These are phyloP conservation scores for Erythrocercus mccallii DNA, from an alignment of 2,113 vertebrate genomes.

Conservation along the genomic window DNA sequence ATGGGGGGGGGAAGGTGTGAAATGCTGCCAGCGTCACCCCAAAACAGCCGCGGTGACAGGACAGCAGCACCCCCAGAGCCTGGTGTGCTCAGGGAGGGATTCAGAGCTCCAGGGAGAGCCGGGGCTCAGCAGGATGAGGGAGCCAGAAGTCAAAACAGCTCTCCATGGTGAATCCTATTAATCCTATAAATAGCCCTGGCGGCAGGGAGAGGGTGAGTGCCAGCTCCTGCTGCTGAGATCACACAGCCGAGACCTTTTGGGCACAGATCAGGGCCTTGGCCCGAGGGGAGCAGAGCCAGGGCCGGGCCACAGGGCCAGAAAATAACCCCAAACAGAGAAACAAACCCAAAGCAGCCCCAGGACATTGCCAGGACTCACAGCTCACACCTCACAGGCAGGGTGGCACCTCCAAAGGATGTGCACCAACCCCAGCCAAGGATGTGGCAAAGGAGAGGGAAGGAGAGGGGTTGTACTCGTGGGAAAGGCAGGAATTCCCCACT, in stretches of 20 bases:
- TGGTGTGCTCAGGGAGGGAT: background rate
- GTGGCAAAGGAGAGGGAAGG: background rate
- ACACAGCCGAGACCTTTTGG: background rate
- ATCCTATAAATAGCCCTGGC: background rate
- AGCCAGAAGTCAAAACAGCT: background rate
- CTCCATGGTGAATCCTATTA: constrained; percentile 24
- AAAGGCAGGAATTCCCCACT: background rate
- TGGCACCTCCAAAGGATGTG: background rate
- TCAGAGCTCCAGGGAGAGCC: fast-evolving
- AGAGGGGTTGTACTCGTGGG: background rate
- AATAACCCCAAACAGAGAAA: background rate
- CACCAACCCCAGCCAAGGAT: background rate
- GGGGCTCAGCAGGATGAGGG: background rate
- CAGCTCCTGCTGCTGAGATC: background rate
- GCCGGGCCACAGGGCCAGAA: background rate
- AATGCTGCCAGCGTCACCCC: background rate
- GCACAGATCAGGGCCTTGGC: background rate
- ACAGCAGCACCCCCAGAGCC: background rate
- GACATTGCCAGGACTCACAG: background rate
- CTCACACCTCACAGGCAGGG: background rate
- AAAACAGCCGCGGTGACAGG: background rate
- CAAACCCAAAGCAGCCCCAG: background rate
- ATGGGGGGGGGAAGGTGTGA: background rate
- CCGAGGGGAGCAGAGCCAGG: background rate
- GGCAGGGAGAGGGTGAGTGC: background rate